Evolutionary conservation across 2,888 invertebrate species (phyloP).

Genomic region (Pegoplata infirma): DNA sequence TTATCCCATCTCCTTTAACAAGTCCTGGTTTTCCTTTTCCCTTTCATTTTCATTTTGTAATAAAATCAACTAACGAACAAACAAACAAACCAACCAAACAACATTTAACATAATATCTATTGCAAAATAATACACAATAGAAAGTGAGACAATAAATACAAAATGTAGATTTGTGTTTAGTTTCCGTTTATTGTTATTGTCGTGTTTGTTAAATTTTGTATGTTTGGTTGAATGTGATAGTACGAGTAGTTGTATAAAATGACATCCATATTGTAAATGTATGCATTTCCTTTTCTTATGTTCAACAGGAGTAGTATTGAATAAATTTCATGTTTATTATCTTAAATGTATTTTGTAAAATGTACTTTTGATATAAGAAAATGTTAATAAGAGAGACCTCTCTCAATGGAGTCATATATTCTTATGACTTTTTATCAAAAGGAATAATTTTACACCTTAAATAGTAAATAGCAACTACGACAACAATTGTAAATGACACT

Average conservation of each 20-base stretch:
- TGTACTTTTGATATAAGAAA: conserved; percentile 8
- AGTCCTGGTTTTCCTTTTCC: neutral
- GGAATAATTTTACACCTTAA: conserved; percentile 3
- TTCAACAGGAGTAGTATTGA: conserved; percentile 31
- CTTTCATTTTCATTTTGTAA: neutral
- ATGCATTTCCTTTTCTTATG: conserved; percentile 39
- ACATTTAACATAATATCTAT: neutral
- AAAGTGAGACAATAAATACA: neutral
- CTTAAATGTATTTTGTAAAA: conserved; percentile 15
- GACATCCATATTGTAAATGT: conserved; percentile 10
- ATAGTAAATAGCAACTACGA: too few relatives aligned
- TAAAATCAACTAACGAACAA: neutral
- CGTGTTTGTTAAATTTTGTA: too few relatives aligned
- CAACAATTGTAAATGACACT: neutral
- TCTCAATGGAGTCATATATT: conserved; percentile 19
- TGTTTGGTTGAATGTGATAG: too few relatives aligned
- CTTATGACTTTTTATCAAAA: conserved; percentile 12
- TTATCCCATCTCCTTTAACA: neutral
- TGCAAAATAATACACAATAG: neutral
- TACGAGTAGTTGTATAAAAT: too few relatives aligned
- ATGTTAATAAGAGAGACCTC: conserved; percentile 6
- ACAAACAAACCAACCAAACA: neutral
- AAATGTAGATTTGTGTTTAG: conserved; percentile 6
- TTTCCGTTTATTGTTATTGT: conserved; percentile 31
- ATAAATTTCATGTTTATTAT: conserved; percentile 41